Base-by-base conservation (phyloP, 2,113 vertebrate genomes). In the Synodontis membranacea region DNA sequence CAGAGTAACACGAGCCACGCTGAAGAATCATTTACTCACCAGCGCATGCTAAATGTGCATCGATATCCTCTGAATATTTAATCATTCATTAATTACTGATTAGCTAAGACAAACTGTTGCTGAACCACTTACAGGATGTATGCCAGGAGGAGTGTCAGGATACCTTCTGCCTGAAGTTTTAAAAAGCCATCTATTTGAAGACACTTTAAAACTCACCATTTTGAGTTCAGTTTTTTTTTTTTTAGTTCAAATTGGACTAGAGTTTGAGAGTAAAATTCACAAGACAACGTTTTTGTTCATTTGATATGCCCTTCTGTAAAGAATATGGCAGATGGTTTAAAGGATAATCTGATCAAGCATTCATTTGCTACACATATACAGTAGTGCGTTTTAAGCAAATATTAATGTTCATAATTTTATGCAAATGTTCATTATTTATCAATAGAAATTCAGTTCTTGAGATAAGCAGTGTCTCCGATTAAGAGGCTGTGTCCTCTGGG, bases 1-100 rank as follows among this genome's bases (percentile, higher is more conserved):
- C 80, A 84, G 60, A 83, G 75, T 70, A 88, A 84, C 60, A 78
- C 19, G 76, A 88, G 72, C 31, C 81, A 84, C 68, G 50, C 84
- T 86, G 84, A 90, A 89, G 84, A 90, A 82, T 90, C 86, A 90
- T 89, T 90, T 90, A 90, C 89, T 89, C 86, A 89, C 86, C 86
- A 84, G 84, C 48, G 89, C 83, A 74, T 86, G 84, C 86, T 86
- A 86, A 89, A 87, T 88, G 84, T 83, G 86, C 84, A 70, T 89
- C 86, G 79, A 89, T 90, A 89, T 84, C 72, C 86, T 88, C 81
- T 90, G 89, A 87, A 90, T 89, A 89, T 89, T 89, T 90, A 86
- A 90, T 90, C 86, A 88, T 28, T 48, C 52, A 62, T 88, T 86
- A 89, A 89, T 90, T 87, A 86, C 88, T 87, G 88, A 90, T 90